Conservation (phyloP, 2,888 invertebrate species). For the Phengaris alcon region DNA sequence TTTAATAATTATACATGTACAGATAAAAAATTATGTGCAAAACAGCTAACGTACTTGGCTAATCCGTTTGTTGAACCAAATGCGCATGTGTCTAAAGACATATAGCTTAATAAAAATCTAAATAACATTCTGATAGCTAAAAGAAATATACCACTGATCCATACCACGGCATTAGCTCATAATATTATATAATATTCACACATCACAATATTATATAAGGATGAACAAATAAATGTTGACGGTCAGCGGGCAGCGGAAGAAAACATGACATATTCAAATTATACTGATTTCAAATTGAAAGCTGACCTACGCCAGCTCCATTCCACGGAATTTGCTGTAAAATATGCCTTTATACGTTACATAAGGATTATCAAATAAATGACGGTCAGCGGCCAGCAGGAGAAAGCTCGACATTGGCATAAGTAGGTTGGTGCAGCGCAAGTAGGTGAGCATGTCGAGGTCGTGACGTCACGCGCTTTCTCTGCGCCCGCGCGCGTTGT, state of each 20-base stretch:
- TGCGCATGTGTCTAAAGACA: not conserved
- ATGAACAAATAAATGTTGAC: too few species aligned
- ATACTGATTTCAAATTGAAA: too few species aligned
- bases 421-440: conserved; percentile 72
- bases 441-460: conserved; percentile 79
- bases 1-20: not conserved
- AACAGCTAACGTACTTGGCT: not conserved
- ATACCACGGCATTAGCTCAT: too few species aligned
- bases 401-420: conserved; percentile 70
- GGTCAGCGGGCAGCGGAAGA: too few species aligned
- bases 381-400: conserved; percentile 39
- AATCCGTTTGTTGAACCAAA: not conserved
- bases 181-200: too few species aligned
- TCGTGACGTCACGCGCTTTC: conserved; percentile 78
- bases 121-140: too few species aligned
- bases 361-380: conserved; percentile 15
- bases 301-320: too few species aligned
- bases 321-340: too few species aligned
- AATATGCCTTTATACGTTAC: not conserved
- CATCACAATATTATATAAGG: too few species aligned
- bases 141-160: not conserved
- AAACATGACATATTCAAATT: too few species aligned
- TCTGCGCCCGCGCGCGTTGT: conserved; percentile 69
- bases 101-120: not conserved
- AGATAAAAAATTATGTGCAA: not conserved